Evolutionary conservation across 1,140 invertebrate species (phyloP).

Genomic region (Laodelphax striatellus): DNA sequence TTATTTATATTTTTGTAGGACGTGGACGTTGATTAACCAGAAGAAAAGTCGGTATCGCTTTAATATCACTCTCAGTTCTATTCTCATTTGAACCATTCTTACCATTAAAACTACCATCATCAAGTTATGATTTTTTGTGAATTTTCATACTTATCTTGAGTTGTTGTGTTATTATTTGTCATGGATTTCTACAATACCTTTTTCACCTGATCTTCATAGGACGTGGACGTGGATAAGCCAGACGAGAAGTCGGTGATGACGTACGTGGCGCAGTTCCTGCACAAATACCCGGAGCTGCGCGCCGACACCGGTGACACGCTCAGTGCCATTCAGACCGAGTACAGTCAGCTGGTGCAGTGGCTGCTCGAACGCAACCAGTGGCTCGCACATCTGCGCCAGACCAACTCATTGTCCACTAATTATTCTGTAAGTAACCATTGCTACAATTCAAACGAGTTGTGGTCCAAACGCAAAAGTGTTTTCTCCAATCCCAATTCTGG

Average conservation of each 20-base stretch:
- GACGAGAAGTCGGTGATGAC: constrained; percentile 99
- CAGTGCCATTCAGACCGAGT: constrained; percentile 65
- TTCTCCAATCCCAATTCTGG: too few species aligned
- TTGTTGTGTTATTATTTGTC: constrained; percentile 1
- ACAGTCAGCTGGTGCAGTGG: constrained; percentile 68
- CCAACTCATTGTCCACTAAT: constrained; percentile 35
- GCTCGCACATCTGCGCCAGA: constrained; percentile 45
- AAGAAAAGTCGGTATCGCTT: constrained; percentile 98
- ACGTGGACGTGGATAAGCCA: constrained; percentile 93
- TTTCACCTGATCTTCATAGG: too few species aligned
- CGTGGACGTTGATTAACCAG: constrained; percentile 88
- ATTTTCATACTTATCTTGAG: too few species aligned
- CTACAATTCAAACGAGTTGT: too few species aligned
- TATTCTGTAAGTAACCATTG: constrained; percentile 32
- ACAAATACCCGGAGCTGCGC: constrained; percentile 78
- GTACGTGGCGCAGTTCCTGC: constrained; percentile 96
- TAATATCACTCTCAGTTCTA: too few species aligned
- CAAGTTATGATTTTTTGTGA: too few species aligned
- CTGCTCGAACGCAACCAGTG: constrained; percentile 59
- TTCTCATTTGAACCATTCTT: too few species aligned
- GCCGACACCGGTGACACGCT: constrained; percentile 52
- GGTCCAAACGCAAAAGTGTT: too few species aligned
- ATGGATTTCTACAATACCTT: too few species aligned
- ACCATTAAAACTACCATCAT: too few species aligned
- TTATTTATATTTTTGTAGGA: too few species aligned